phyloP scores from a whole-genome alignment of 2,797 vertebrate species.

The Rostrhamus sociabilis region DNA sequence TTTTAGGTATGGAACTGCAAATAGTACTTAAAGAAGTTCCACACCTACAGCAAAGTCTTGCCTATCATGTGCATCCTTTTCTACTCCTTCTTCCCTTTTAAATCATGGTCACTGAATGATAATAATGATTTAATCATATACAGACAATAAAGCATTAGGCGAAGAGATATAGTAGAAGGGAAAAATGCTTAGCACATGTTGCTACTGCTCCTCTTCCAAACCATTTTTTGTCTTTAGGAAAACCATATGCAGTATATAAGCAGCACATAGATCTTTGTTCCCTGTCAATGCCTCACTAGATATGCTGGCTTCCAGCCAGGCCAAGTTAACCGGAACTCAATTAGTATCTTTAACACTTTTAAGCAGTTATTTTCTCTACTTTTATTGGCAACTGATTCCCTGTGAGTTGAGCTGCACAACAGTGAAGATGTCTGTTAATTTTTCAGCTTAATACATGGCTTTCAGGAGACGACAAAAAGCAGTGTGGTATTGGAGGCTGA shows the following conservation, averaged over 20 bases:
- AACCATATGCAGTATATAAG: neutral
- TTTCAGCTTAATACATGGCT: neutral
- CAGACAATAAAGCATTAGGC: neutral
- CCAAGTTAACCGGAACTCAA: constrained; percentile 1
- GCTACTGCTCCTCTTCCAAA: neutral
- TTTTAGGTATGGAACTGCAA: neutral
- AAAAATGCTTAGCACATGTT: neutral
- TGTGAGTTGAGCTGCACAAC: neutral
- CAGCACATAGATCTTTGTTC: neutral
- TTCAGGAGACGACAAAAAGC: neutral
- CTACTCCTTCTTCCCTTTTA: neutral
- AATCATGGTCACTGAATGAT: neutral
- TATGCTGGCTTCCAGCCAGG: neutral
- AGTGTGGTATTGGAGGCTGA: neutral
- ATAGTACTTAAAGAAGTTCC: neutral
- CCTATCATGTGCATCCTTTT: neutral
- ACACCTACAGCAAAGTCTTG: neutral
- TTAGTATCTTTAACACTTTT: constrained; percentile 30
- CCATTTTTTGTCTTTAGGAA: neutral
- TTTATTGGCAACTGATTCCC: neutral
- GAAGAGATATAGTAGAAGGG: neutral
- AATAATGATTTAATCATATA: neutral
- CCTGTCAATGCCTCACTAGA: neutral
- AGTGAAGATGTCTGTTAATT: neutral
- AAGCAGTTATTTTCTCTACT: constrained; percentile 26